phyloP scores from a whole-genome alignment of 2,888 invertebrate species.

The Apantesis nais region DNA sequence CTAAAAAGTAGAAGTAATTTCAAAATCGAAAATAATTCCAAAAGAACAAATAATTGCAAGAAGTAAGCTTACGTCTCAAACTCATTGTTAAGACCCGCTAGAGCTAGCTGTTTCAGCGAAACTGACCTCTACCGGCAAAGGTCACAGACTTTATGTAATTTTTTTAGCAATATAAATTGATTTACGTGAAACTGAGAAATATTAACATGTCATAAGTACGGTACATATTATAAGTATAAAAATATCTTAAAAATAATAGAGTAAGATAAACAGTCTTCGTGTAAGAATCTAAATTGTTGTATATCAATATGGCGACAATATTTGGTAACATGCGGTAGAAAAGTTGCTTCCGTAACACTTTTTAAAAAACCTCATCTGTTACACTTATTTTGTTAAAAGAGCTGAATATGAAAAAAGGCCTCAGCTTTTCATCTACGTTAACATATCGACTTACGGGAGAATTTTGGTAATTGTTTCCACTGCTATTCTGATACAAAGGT shows the following conservation, averaged over 20 bases:
- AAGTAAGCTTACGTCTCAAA: background rate
- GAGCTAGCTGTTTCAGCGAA: no score
- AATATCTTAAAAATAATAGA: no score
- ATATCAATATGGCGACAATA: constrained; percentile 19
- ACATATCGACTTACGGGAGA: constrained; percentile 35
- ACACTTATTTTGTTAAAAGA: constrained; percentile 59
- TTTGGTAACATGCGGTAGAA: constrained; percentile 48
- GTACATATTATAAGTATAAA: no score
- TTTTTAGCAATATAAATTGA: no score
- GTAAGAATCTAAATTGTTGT: background rate
- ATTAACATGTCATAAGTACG: no score
- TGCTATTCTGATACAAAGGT: constrained; percentile 34
- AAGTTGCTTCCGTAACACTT: constrained; percentile 57
- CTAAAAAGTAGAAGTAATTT: no score
- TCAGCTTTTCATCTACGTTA: constrained; percentile 34
- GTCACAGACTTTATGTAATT: no score
- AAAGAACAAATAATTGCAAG: no score
- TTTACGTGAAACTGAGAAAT: no score
- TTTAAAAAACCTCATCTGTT: constrained; percentile 57
- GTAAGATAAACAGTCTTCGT: background rate
- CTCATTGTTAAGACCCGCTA: background rate
- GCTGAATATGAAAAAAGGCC: no score
- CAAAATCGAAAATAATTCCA: no score
- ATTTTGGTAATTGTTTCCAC: constrained; percentile 17
- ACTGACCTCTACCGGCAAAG: no score